Base-by-base conservation (phyloP, 2,113 vertebrate species). In the Nyctereutes procyonoides region DNA sequence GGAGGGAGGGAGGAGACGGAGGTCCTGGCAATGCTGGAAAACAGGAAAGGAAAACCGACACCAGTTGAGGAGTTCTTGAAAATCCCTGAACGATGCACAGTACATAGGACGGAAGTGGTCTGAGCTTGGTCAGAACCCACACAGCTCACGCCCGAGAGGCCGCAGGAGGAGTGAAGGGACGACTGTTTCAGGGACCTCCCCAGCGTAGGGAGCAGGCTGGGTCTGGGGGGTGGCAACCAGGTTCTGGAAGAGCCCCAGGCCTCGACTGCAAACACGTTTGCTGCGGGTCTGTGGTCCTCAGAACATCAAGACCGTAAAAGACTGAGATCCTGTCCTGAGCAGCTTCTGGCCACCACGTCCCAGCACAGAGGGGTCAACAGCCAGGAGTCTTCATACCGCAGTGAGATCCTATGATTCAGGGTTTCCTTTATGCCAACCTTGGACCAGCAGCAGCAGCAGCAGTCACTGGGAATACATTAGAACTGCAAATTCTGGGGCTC, bases 211-310 rank as follows among this genome's bases (percentile, higher is more conserved):
- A 51, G 53, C 28, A 63, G 63, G 17, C 17, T 5, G 35, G 28
- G 17, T 26, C 55, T 63, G 43, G 7, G 71, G 1, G 19, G 6
- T 1, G 0, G n/a, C 16, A 4, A 11, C 19, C 26, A 43, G 71
- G 7, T 28, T 65, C 51, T 8, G n/a, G 67, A 51, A 53, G 69
- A 26, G 28, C 22, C 35, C 20, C 13, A 11, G 43, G 17, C 28
- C 22, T 11, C 51, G 35, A 38, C 35, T 30, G 30, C 56, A 4
- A 38, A 56, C 17, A 24, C 24, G 53, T 30, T 73, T 83, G 28
- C 84, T 30, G 20, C 12, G 5, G 24, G 12, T 55, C 56, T 58
- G 16, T 12, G 65, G 69, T 38, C 11, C 32, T 15, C 9, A 0
- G 38, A 20, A 26, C 48, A 9, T 35, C 13, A 8, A 1, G 28